A percentile compares a stretch with the other conserved stretches of the same genome.
These are phyloP conservation scores for Clistopyga incitator DNA, from an alignment of 2,888 invertebrate genomes.

Conservation along the genomic window DNA sequence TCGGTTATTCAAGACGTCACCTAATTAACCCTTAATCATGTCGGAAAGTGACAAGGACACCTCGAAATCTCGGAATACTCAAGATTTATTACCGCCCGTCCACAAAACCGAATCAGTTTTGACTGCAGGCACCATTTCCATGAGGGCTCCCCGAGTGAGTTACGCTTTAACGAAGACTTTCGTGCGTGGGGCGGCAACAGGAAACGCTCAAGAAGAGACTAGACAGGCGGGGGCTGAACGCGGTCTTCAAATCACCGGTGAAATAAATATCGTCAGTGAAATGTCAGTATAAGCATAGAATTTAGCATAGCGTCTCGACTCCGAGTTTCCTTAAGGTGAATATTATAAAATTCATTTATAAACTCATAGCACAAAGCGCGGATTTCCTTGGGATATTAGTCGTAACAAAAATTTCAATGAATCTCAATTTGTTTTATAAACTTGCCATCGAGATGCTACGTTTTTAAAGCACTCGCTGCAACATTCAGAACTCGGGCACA, in stretches of 20 bases:
- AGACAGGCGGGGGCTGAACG: conserved; percentile 40
- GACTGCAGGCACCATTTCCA: background rate
- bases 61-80: conserved; percentile 12
- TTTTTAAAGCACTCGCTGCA: no score
- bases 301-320: no score
- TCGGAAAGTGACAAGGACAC: conserved; percentile 38
- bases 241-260: conserved; percentile 56
- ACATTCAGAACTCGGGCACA: no score
- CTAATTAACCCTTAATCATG: conserved; percentile 23
- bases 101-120: conserved; percentile 30
- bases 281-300: conserved; percentile 54
- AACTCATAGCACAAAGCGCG: no score
- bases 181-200: conserved; percentile 41
- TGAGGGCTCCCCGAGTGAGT: conserved; percentile 47
- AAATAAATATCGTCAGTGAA: conserved; percentile 64
- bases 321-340: no score
- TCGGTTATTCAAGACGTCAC: background rate
- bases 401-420: no score
- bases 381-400: no score
- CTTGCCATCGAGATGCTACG: no score
- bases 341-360: no score
- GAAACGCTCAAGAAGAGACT: conserved; percentile 31
- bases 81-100: conserved; percentile 15
- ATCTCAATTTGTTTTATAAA: no score
- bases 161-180: conserved; percentile 54